Evolutionary conservation across 2,113 vertebrate species (phyloP).

Genomic region (Prietella phreatophila): DNA sequence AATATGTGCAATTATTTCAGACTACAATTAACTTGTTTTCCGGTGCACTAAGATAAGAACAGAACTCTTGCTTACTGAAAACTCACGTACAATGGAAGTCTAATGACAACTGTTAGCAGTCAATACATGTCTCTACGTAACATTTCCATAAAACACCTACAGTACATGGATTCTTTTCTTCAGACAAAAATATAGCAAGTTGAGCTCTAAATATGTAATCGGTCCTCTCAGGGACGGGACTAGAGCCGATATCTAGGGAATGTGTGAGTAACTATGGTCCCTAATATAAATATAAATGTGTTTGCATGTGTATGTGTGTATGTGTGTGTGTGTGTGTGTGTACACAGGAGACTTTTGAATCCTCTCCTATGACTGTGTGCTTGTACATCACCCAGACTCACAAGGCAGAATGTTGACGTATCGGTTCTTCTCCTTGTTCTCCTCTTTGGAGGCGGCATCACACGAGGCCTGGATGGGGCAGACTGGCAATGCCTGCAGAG

Average conservation of each 20-base stretch:
- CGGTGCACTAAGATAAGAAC: background rate
- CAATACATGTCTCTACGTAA: background rate
- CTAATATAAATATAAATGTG: no score
- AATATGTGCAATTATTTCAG: background rate
- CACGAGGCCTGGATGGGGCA: conserved; percentile 96
- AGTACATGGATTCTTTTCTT: background rate
- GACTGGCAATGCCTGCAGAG: conserved; percentile 84
- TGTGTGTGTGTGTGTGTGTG: no score
- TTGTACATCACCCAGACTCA: conserved; percentile 65
- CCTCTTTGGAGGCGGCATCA: conserved; percentile 96
- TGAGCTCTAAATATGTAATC: background rate
- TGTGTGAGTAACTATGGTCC: background rate
- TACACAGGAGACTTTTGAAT: background rate
- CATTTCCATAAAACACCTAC: background rate
- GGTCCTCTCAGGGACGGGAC: background rate
- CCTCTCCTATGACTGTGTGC: background rate
- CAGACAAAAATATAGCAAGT: background rate
- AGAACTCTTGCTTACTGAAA: background rate
- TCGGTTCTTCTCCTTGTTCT: conserved; percentile 99
- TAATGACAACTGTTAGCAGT: background rate
- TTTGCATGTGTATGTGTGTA: no score
- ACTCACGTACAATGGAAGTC: background rate
- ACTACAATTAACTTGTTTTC: background rate
- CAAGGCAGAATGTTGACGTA: conserved; percentile 98
- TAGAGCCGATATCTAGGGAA: background rate